Evolutionary conservation across 2,113 vertebrate species (phyloP).

Genomic region (Cacatua alba): DNA sequence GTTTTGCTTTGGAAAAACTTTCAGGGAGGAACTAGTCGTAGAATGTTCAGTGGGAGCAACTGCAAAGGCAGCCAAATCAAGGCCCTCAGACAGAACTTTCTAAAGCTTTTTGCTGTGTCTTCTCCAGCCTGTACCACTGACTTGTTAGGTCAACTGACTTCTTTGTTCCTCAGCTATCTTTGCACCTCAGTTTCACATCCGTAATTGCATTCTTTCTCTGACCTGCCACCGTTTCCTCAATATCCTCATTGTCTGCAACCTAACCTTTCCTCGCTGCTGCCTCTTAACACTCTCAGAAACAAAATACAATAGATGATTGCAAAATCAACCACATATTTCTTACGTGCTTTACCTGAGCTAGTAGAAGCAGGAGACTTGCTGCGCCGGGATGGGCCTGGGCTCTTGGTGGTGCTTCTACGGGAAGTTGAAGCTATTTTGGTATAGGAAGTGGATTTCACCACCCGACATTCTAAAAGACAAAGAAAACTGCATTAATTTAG

Average conservation of each 20-base stretch:
- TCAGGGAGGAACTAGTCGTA: background rate
- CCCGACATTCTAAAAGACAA: constrained; percentile 88
- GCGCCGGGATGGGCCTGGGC: constrained; percentile 86
- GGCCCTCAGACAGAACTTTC: background rate
- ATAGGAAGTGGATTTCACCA: constrained; percentile 94
- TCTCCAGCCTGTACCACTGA: background rate
- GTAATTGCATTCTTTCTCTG: background rate
- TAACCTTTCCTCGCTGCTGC: background rate
- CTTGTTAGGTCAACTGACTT: background rate
- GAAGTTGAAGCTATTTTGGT: constrained; percentile 89
- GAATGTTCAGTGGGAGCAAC: background rate
- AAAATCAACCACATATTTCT: background rate
- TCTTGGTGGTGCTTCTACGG: constrained; percentile 85
- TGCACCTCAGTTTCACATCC: background rate
- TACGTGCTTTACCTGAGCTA: constrained; percentile 85
- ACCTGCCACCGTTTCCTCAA: background rate
- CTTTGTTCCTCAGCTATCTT: background rate
- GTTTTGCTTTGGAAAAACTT: background rate
- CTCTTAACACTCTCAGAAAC: background rate
- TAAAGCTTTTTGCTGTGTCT: background rate
- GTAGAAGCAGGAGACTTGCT: constrained; percentile 96
- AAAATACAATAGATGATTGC: background rate
- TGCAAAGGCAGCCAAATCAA: background rate
- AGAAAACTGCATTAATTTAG: constrained; percentile 43
- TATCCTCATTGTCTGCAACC: background rate